Evolutionary conservation across 2,888 invertebrate genomes (phyloP).

Genomic region (Molanna angustata): DNA sequence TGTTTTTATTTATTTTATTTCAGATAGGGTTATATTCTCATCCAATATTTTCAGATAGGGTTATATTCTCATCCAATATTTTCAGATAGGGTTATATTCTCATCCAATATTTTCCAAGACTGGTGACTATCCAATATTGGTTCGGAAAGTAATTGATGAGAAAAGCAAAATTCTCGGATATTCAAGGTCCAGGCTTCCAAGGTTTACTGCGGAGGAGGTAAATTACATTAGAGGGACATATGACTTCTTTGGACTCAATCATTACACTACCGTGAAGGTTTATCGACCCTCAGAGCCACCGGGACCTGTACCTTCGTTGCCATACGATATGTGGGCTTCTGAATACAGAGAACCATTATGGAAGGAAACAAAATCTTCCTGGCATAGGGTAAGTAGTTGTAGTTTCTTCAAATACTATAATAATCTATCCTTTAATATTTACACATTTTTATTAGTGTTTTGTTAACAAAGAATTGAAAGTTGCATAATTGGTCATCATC

Average conservation of each 20-base stretch:
- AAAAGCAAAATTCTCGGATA: slow-evolving; percentile 60
- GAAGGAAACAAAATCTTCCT: slow-evolving; percentile 15
- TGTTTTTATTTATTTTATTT: not conserved
- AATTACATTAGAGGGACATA: slow-evolving; percentile 57
- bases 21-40: too few species aligned
- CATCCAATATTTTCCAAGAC: slow-evolving; percentile 61
- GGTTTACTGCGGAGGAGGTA: slow-evolving; percentile 37
- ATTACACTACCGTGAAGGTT: slow-evolving; percentile 57
- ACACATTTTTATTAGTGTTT: too few species aligned
- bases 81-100: slow-evolving; percentile 50
- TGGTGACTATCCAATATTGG: slow-evolving; percentile 65
- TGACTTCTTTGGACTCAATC: slow-evolving; percentile 74
- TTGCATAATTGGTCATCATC: too few species aligned
- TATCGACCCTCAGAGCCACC: slow-evolving; percentile 44
- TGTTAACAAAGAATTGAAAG: too few species aligned
- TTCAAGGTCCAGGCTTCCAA: slow-evolving; percentile 43
- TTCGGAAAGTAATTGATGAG: slow-evolving; percentile 57
- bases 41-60: not conserved
- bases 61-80: not conserved
- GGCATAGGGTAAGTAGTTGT: slow-evolving; percentile 34
- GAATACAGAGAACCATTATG: slow-evolving; percentile 14
- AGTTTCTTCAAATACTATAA: too few species aligned
- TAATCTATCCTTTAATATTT: too few species aligned
- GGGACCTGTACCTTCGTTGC: slow-evolving; percentile 52
- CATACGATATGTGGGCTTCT: slow-evolving; percentile 10